These are phyloP conservation scores for Phrixothrix hirtus DNA, from an alignment of 2,888 invertebrate species.

Conservation along the genomic window DNA sequence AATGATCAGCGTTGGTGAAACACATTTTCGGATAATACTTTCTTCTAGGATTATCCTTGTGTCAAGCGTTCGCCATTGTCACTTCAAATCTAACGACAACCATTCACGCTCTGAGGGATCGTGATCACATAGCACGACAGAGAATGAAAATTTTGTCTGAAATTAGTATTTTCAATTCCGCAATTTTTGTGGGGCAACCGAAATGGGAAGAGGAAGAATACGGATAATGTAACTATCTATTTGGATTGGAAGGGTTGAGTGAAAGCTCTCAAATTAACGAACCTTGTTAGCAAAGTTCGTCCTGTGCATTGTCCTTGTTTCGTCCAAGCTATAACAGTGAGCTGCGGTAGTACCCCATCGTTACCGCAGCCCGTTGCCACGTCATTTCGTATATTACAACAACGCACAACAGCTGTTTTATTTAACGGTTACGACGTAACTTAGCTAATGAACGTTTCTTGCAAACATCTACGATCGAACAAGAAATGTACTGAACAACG, in stretches of 20 bases:
- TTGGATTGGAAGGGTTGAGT: conserved; percentile 23
- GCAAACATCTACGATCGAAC: conserved; percentile 36
- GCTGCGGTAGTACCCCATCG: conserved; percentile 26
- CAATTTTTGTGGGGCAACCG: conserved; percentile 7
- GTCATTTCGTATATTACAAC: conserved; percentile 39
- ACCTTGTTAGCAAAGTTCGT: conserved; percentile 28
- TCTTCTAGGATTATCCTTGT: conserved; percentile 29
- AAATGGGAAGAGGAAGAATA: conserved; percentile 12
- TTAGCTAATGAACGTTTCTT: conserved; percentile 41
- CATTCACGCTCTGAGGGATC: conserved; percentile 20
- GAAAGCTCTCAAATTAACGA: conserved; percentile 35
- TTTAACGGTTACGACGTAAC: conserved; percentile 41
- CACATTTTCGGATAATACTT: conserved; percentile 31
- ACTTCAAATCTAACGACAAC: conserved; percentile 26
- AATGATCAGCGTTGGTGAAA: conserved; percentile 29
- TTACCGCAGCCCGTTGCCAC: conserved; percentile 40
- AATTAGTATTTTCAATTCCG: conserved; percentile 24
- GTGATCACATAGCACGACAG: conserved; percentile 20
- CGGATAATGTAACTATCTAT: conserved; percentile 12
- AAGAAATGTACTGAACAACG: conserved; percentile 32
- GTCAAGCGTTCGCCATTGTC: conserved; percentile 28
- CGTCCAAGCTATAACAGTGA: conserved; percentile 30
- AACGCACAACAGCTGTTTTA: conserved; percentile 42
- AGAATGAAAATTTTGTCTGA: conserved; percentile 16
- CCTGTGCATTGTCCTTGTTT: conserved; percentile 26